These are phyloP conservation scores for Venturia canescens DNA, from an alignment of 1,140 invertebrate genomes.

Conservation along the genomic window DNA sequence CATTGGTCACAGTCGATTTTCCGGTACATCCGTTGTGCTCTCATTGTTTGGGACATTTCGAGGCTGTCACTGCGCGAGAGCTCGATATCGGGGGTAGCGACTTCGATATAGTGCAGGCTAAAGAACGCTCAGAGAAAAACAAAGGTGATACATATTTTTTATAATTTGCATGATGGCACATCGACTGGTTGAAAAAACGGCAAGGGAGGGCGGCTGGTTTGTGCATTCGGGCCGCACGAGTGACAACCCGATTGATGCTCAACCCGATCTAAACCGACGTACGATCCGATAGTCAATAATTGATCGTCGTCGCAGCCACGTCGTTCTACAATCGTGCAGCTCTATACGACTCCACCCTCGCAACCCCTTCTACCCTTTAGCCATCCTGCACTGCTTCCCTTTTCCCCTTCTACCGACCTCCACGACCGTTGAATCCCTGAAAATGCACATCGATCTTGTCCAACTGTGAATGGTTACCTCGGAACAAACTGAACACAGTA, in stretches of 20 bases:
- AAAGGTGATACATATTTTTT: conserved; percentile 48
- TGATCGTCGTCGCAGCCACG: conserved; percentile 49
- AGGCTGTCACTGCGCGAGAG: conserved; percentile 13
- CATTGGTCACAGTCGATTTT: not conserved
- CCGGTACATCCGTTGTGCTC: conserved; percentile 33
- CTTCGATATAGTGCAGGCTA: not conserved
- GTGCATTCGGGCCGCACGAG: conserved; percentile 40
- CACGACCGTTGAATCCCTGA: conserved; percentile 47
- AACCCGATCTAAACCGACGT: conserved; percentile 54
- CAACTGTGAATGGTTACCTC: conserved; percentile 46
- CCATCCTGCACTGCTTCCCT: not conserved
- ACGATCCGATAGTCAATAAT: conserved; percentile 61
- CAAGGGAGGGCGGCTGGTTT: conserved; percentile 22
- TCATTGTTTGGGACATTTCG: conserved; percentile 27
- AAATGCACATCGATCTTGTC: conserved; percentile 63
- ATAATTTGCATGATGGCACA: conserved; percentile 42
- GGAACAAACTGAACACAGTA: not conserved
- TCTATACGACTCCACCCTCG: conserved; percentile 18
- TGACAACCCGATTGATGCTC: conserved; percentile 54
- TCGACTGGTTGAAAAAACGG: conserved; percentile 36
- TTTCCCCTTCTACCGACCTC: not conserved
- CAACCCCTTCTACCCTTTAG: not conserved
- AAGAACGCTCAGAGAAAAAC: conserved; percentile 34
- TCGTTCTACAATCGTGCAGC: not conserved
- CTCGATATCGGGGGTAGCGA: not conserved